Evolutionary conservation across 2,113 vertebrate species (phyloP).

Genomic region (Coreoperca whiteheadi): DNA sequence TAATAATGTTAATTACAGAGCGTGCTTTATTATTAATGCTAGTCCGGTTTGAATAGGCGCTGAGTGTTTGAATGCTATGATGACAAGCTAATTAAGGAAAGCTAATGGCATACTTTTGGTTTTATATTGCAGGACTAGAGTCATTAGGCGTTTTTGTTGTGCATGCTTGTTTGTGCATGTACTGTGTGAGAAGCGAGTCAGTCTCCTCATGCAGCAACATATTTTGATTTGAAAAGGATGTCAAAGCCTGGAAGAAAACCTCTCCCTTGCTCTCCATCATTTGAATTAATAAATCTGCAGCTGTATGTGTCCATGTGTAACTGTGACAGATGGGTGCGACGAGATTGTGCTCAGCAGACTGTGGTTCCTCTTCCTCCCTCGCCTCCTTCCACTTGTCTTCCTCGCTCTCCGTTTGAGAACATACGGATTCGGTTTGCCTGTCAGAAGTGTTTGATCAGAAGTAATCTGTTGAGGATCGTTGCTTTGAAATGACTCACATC

Average conservation of each 20-base stretch:
- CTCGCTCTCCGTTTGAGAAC: constrained; percentile 35
- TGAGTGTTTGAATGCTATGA: background rate
- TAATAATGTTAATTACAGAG: constrained; percentile 1
- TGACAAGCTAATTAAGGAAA: constrained; percentile 1
- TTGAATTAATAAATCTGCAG: constrained; percentile 67
- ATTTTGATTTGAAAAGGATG: constrained; percentile 35
- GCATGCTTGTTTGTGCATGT: background rate
- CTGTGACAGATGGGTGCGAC: constrained; percentile 69
- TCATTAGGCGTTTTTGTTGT: background rate
- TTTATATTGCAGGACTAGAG: background rate
- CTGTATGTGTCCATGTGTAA: constrained; percentile 54
- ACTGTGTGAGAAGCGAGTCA: background rate
- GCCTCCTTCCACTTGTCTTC: constrained; percentile 24
- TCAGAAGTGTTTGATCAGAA: constrained; percentile 67
- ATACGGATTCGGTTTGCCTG: constrained; percentile 57
- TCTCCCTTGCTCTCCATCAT: constrained; percentile 48
- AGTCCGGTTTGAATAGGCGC: background rate
- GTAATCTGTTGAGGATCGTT: constrained; percentile 42
- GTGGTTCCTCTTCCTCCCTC: constrained; percentile 44
- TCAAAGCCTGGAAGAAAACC: constrained; percentile 44
- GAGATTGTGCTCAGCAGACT: constrained; percentile 67
- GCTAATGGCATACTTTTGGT: background rate
- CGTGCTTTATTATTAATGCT: background rate
- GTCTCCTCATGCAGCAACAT: constrained; percentile 9
- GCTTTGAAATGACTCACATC: constrained; percentile 62